A percentile compares a stretch with the other conserved stretches of the same genome.
phyloP scores from a whole-genome alignment of 2,888 invertebrate species.

The Drosophila rellima region DNA sequence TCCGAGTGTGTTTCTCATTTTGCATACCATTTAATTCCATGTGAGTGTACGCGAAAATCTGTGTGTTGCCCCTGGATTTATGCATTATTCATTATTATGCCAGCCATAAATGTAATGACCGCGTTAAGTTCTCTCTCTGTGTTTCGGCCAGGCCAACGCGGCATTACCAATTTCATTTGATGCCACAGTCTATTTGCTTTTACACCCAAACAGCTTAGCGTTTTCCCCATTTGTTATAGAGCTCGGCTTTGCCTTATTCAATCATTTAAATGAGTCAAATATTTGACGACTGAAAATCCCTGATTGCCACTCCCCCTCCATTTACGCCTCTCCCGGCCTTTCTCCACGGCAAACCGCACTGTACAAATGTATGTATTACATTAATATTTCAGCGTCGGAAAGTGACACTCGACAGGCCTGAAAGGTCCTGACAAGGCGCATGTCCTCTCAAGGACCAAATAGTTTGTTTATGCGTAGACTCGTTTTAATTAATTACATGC shows the following conservation, averaged over 20 bases:
- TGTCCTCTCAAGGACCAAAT: constrained; percentile 29
- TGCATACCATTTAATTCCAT: constrained; percentile 54
- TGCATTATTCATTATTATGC: constrained; percentile 53
- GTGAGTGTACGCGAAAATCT: constrained; percentile 61
- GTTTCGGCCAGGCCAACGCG: constrained; percentile 18
- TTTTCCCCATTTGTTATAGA: constrained; percentile 13
- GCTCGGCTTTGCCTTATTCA: constrained; percentile 60
- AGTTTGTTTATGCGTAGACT: constrained; percentile 21
- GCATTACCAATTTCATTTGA: constrained; percentile 19
- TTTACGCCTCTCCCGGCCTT: neutral
- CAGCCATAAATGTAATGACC: constrained; percentile 50
- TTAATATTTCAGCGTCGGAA: constrained; percentile 49
- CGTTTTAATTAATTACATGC: constrained; percentile 22
- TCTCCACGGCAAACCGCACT: constrained; percentile 19
- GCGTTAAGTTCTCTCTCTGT: constrained; percentile 41
- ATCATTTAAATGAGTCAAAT: constrained; percentile 77
- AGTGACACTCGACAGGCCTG: constrained; percentile 15
- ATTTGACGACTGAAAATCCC: constrained; percentile 45
- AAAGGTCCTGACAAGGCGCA: constrained; percentile 17
- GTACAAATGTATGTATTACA: constrained; percentile 47
- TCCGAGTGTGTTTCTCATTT: constrained; percentile 50
- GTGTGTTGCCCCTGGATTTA: constrained; percentile 39
- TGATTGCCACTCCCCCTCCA: neutral
- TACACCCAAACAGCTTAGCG: constrained; percentile 20
- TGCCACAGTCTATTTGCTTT: constrained; percentile 27